Conservation (phyloP, 2,888 invertebrate genomes). For the Drosophila kambysellisi region DNA sequence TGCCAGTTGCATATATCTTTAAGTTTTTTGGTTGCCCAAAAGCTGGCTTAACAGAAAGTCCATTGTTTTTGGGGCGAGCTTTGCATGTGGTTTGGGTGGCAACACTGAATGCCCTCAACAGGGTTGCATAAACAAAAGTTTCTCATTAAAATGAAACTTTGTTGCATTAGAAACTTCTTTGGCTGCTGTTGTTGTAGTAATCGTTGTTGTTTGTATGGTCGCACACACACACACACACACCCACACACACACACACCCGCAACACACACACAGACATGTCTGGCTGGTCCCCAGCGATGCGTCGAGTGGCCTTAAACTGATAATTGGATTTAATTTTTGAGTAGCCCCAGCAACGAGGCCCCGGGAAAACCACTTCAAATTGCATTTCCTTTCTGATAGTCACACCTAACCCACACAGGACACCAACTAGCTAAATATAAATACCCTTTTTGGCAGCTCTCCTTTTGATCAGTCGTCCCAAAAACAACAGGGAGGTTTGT, state of each 20-base stretch:
- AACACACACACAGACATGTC: conserved; percentile 30
- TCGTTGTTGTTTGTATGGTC: conserved; percentile 30
- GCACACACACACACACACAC: conserved; percentile 27
- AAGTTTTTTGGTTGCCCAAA: conserved; percentile 17
- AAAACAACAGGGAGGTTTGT: conserved; percentile 20
- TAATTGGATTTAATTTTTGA: conserved; percentile 82
- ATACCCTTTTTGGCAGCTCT: conserved; percentile 43
- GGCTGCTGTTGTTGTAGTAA: conserved; percentile 34
- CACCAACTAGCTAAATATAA: conserved; percentile 2
- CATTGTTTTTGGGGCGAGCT: conserved; percentile 30
- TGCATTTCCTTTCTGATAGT: conserved; percentile 54
- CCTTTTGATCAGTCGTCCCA: conserved; percentile 56
- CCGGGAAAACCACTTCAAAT: conserved; percentile 49
- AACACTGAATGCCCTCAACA: conserved; percentile 18
- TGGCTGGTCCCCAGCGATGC: conserved; percentile 15
- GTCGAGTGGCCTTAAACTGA: conserved; percentile 76
- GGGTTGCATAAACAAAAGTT: conserved; percentile 73
- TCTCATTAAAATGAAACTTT: conserved; percentile 79
- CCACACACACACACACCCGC: conserved; percentile 13
- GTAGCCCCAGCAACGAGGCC: conserved; percentile 37
- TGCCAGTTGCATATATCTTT: conserved; percentile 18
- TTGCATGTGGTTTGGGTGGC: conserved; percentile 20
- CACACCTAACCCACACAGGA: conserved; percentile 48
- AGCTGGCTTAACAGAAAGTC: conserved; percentile 35
- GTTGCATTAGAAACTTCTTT: conserved; percentile 63